These are phyloP conservation scores for Pteromalus puparum DNA, from an alignment of 1,140 invertebrate species.

Conservation along the genomic window DNA sequence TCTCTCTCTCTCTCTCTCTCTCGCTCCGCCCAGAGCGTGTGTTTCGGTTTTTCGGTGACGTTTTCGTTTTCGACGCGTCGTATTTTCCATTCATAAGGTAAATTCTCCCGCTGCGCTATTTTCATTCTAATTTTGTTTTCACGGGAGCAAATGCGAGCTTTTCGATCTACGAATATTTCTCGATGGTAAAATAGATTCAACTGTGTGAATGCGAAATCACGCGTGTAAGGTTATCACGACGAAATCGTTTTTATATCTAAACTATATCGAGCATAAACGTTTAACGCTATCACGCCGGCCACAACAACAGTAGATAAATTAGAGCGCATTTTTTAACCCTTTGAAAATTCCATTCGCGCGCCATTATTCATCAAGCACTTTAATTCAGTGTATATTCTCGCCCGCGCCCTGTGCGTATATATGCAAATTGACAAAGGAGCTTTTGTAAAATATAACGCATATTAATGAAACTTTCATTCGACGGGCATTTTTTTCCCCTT, in stretches of 20 bases:
- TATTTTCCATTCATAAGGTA: background rate
- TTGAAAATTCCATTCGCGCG: background rate
- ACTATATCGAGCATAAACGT: too few species aligned
- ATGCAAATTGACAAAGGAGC: background rate
- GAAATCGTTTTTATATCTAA: too few species aligned
- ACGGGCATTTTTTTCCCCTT: background rate
- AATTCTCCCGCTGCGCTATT: background rate
- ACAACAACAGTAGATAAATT: background rate
- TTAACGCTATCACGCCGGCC: too few species aligned
- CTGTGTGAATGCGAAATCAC: too few species aligned
- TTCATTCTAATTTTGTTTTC: background rate
- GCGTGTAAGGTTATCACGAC: too few species aligned
- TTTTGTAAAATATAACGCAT: slow-evolving; percentile 4
- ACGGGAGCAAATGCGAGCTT: too few species aligned
- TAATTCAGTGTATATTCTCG: background rate
- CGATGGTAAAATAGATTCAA: too few species aligned
- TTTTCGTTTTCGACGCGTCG: background rate
- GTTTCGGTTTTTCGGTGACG: background rate
- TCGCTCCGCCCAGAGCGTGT: background rate
- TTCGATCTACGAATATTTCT: too few species aligned
- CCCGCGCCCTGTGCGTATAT: background rate
- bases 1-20: too few species aligned
- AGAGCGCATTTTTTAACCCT: background rate
- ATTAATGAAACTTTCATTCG: slow-evolving; percentile 7
- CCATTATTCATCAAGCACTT: background rate